phyloP scores from a whole-genome alignment of 2,888 invertebrate genomes.

The Macrosiphum euphorbiae region DNA sequence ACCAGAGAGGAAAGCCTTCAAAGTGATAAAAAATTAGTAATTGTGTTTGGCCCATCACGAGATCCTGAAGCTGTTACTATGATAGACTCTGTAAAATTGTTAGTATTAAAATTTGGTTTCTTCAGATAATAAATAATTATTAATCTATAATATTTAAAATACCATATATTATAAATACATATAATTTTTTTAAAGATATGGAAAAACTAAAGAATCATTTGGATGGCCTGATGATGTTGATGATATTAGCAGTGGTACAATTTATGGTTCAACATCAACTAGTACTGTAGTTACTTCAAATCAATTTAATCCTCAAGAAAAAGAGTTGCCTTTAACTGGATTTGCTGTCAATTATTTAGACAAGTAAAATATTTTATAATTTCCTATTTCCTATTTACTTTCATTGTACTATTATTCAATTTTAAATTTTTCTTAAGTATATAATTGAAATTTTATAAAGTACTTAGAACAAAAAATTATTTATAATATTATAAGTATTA shows the following conservation, averaged over 20 bases:
- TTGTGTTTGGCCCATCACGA: constrained; percentile 87
- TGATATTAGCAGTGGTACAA: constrained; percentile 72
- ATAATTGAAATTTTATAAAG: neutral
- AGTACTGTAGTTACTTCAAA: constrained; percentile 58
- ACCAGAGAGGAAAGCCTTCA: constrained; percentile 93
- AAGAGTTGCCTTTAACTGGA: constrained; percentile 58
- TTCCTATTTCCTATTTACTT: constrained; percentile 7
- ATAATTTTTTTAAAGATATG: constrained; percentile 77
- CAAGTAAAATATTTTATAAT: constrained; percentile 54
- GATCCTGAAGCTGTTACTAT: constrained; percentile 91
- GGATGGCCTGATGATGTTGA: constrained; percentile 98
- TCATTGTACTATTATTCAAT: neutral
- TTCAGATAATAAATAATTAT: neutral
- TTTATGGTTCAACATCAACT: constrained; percentile 57
- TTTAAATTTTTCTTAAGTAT: neutral
- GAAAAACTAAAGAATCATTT: constrained; percentile 94
- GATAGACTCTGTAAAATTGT: constrained; percentile 93
- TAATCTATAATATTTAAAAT: neutral
- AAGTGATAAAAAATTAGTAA: constrained; percentile 89
- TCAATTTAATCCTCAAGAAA: constrained; percentile 55
- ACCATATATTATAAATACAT: neutral
- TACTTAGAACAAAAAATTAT: neutral
- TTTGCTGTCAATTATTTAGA: constrained; percentile 50
- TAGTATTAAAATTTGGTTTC: constrained; percentile 67
- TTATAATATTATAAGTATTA: neutral